Base-by-base conservation (phyloP, 2,888 invertebrate species). In the Megamerina dolium region DNA sequence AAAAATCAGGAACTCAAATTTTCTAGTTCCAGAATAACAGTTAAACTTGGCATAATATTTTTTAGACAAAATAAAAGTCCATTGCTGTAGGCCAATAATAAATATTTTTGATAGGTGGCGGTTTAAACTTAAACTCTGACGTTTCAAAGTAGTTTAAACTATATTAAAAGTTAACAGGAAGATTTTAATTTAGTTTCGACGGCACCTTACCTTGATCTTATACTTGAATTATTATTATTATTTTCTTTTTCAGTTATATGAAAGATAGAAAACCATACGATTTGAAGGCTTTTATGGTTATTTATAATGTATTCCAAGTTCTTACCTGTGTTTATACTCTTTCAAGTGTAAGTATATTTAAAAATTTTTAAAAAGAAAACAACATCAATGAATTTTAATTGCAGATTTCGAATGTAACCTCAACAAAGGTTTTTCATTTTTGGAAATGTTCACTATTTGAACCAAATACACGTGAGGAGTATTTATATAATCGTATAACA, bases 271-370 rank as follows among this genome's bases (percentile, higher is more conserved):
- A 76, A 49, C 77, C 92, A 0, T 83, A 78, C 60, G 69, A 81
- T 10, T 68, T 91, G 21, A 80, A 79, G 52, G 73, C 66, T 3
- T 62, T 83, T 23, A 81, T 92, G 52, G 77, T 81, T 46, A 73
- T 77, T 56, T 93, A 92, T 73, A 92, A 93, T 65, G 69, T 86
- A n/a, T 63, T 80, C 37, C 91, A 92, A 79, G 85, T 92, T 9
- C 8, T 59, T 5, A 46, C 56, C 6, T 70, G 70, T 43, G 13
- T 62, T 3, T 66, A 60, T 42, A 49, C 61, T 41, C 42, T 60
- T 13, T 36, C 45, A 19, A 50, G 53, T 55, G 69, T 68, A 51
- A 56, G 51, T 45, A 23, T 23, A 8, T 10, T 6, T 6, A 8
- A 10, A 23, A 23, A 23, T 8, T 23, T 23, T 8, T 23, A 23